Evolutionary conservation across 1,140 invertebrate genomes (phyloP), one percentile per base, ranked within the genome.

Genomic region (Oscheius sp.): DNA sequence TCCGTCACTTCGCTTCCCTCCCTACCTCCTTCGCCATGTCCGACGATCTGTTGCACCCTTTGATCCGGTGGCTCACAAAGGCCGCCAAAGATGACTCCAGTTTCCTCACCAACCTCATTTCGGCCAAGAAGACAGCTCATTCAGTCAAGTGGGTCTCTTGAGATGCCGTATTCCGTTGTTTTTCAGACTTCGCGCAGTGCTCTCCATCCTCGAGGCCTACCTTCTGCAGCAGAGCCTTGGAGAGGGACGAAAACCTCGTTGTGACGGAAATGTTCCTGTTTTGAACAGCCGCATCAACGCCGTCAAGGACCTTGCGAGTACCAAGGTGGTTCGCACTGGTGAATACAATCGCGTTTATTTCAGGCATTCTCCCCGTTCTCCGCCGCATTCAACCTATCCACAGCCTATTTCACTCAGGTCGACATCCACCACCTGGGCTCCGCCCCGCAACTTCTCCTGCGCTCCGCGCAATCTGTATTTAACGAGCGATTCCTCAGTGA

Each of bases 381-480:
- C 10, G 36, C 32, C 42, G 35, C 59, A 34, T 71, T 71, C 42
- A 71, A 71, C 69, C 45, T 42, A 29, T 31, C 58, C 2, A 71
- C 69, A n/a, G 69, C 61, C 36, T 71, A 71, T 46, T 71, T 71
- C 26, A 38, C 58, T 3, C 69, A 71, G 42, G 58, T 71, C 29
- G 69, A 71, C 38, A 71, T 38, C 61, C 61, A 71, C 42, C 69
- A 59, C 46, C 46, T 71, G 18, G 32, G 38, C 23, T 71, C 69
- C 2, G 34, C 69, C 10, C 32, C 59, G 7, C 58, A 49, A 58
- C 26, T 71, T n/a, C 32, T 65, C 23, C 69, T 71, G 20, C 52
- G 45, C 34, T 34, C 59, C 3, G 69, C 52, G 13, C 36, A 35
- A 13, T 26, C 38, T 28, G 42, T 58, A 2, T 71, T 71, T 34